Conservation (phyloP, 2,113 vertebrate species). For the Heterotis niloticus region DNA sequence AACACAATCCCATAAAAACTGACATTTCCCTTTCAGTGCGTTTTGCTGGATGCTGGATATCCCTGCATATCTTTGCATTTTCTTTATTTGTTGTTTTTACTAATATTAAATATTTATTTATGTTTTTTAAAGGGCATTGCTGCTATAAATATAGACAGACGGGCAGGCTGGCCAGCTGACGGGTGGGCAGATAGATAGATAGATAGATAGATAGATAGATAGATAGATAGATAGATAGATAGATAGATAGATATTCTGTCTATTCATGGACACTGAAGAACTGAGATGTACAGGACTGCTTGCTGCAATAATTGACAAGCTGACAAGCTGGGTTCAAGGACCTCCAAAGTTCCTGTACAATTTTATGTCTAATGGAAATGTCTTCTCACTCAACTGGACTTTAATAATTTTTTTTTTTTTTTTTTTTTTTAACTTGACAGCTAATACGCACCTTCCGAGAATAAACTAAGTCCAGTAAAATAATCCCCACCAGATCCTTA, state of each 20-base stretch:
- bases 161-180: neutral
- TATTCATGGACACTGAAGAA: too few species aligned
- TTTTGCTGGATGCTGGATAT: neutral
- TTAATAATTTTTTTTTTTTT: conserved; percentile 8
- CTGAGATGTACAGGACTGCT: neutral
- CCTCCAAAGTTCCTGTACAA: neutral
- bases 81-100: too few species aligned
- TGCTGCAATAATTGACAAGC: neutral
- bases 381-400: neutral
- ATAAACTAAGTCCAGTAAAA: neutral
- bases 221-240: neutral
- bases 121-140: neutral
- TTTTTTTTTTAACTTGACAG: neutral
- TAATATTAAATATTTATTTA: neutral
- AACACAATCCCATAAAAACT: neutral
- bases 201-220: neutral
- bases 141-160: neutral
- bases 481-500: neutral
- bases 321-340: neutral
- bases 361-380: neutral
- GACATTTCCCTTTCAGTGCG: neutral
- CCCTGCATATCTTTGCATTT: neutral
- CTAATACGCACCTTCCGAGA: neutral
- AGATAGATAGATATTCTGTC: neutral
- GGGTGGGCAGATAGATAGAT: neutral